phyloP scores from a whole-genome alignment of 2,888 invertebrate species.

The Muschampia plurimacula region DNA sequence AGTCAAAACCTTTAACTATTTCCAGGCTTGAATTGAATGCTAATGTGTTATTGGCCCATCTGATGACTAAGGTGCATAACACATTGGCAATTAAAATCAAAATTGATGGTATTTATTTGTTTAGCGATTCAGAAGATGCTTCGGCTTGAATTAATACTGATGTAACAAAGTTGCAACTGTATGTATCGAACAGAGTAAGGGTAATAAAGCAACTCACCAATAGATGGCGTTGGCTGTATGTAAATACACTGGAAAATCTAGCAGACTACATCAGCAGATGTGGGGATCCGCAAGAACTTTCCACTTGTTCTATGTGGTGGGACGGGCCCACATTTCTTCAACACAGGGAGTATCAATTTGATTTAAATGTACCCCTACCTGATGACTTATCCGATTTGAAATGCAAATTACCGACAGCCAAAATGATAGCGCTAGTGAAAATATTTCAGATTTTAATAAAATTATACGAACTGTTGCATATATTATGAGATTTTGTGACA shows the following conservation, averaged over 20 bases:
- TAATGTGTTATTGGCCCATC: neutral
- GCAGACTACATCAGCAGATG: conserved; percentile 7
- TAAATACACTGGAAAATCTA: neutral
- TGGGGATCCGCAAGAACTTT: neutral
- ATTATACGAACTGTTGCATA: neutral
- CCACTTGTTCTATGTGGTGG: neutral
- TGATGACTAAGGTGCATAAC: neutral
- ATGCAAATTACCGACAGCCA: neutral
- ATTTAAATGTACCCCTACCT: neutral
- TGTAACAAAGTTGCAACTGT: neutral
- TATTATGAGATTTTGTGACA: neutral
- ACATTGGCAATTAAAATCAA: neutral
- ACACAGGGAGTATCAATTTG: neutral
- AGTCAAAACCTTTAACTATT: neutral
- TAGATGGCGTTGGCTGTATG: neutral
- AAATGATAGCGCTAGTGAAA: neutral
- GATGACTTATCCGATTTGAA: neutral
- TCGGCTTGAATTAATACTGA: neutral
- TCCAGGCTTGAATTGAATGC: neutral
- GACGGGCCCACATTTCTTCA: neutral
- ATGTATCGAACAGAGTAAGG: conserved; percentile 10
- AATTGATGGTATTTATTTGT: neutral
- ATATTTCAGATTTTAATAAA: neutral
- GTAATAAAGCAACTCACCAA: neutral
- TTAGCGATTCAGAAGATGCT: conserved; percentile 1